These are phyloP conservation scores for Huso huso DNA, from an alignment of 2,797 vertebrate genomes.

Conservation along the genomic window DNA sequence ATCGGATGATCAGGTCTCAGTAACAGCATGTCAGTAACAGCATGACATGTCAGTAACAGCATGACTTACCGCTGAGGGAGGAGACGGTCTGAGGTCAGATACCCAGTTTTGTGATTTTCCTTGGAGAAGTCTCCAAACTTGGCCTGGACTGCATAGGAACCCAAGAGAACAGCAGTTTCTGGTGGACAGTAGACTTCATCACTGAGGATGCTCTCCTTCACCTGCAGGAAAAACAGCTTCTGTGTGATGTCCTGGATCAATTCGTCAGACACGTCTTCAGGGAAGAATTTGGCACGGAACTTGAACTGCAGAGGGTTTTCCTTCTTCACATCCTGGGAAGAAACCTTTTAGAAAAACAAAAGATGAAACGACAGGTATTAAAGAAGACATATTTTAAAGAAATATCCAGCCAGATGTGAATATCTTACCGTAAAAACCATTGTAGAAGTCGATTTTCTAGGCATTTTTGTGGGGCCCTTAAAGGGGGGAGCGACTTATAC, in stretches of 20 bases:
- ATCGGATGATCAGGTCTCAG: no score
- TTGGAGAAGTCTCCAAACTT: conserved; percentile 88
- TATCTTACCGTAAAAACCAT: no score
- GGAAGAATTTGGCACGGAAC: conserved; percentile 92
- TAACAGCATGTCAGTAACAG: no score
- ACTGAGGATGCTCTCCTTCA: conserved; percentile 84
- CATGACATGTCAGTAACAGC: no score
- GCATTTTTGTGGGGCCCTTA: no score
- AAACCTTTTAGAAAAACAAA: conserved; percentile 58
- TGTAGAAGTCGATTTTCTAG: no score
- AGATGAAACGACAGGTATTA: neutral
- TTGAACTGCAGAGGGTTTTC: conserved; percentile 89
- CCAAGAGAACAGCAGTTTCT: conserved; percentile 90
- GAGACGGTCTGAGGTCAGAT: conserved; percentile 79
- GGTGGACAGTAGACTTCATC: conserved; percentile 95
- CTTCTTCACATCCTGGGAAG: conserved; percentile 86
- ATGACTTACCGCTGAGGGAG: conserved; percentile 80
- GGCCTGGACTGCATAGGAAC: conserved; percentile 90
- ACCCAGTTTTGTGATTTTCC: conserved; percentile 75
- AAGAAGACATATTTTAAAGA: no score
- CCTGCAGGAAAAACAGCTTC: conserved; percentile 95
- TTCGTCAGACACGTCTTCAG: conserved; percentile 88
- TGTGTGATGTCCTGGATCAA: conserved; percentile 95
- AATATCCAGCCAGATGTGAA: no score
- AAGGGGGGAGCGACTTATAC: no score